Conservation (phyloP, 2,113 vertebrate species). For the Myotis yumanensis region DNA sequence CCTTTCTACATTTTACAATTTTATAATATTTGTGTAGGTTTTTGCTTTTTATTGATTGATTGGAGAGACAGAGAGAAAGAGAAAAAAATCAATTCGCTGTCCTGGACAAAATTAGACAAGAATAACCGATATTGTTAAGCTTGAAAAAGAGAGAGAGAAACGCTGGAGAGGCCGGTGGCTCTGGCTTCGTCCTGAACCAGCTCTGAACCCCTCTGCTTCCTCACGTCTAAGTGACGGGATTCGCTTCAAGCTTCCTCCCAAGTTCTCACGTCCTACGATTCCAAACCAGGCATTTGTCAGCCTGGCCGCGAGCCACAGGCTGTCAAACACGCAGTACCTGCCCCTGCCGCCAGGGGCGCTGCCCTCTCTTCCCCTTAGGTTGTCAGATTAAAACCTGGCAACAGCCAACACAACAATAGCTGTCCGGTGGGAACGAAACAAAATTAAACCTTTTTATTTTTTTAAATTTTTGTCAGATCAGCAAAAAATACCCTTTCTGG, state of each 20-base stretch:
- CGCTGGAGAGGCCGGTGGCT: neutral
- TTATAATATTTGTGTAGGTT: neutral
- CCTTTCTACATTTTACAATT: neutral
- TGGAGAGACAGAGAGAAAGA: too few relatives aligned
- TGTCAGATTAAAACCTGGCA: neutral
- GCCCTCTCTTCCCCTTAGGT: neutral
- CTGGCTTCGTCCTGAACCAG: neutral
- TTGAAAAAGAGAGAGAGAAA: neutral
- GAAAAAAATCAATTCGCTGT: neutral
- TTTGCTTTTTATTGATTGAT: neutral
- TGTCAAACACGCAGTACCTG: neutral
- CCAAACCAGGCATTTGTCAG: neutral
- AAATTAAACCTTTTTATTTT: neutral
- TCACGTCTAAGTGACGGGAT: neutral
- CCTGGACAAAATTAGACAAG: neutral
- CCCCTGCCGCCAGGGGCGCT: neutral
- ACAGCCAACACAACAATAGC: neutral
- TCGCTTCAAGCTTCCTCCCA: neutral
- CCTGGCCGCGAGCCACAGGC: accelerated
- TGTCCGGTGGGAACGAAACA: neutral
- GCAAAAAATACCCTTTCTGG: neutral
- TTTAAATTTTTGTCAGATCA: neutral
- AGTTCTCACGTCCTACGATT: neutral
- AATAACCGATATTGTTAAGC: neutral
- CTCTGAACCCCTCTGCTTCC: neutral